Evolutionary conservation across 53 echinoderm and acorn worm genomes (phyloP).

Genomic region (Antedon mediterranea): DNA sequence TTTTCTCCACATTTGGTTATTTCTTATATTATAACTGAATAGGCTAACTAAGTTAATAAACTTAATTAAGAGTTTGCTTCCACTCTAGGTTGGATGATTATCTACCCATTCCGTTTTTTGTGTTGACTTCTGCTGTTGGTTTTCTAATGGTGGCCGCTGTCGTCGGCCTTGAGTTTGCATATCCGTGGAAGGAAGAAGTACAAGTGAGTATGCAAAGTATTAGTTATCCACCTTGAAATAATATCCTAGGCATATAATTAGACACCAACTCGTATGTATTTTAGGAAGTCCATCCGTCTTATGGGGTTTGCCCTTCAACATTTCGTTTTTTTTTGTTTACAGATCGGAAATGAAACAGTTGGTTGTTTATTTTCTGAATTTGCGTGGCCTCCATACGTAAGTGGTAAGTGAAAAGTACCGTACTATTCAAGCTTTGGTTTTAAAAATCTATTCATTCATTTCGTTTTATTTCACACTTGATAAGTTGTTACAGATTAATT

Average conservation of each 20-base stretch:
- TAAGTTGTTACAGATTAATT: too few relatives aligned
- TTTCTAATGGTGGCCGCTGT: slow-evolving; percentile 42
- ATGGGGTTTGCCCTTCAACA: too few relatives aligned
- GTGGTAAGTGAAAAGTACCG: slow-evolving; percentile 51
- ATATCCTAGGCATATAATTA: too few relatives aligned
- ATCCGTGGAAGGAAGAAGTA: slow-evolving; percentile 57
- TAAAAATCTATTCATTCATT: too few relatives aligned
- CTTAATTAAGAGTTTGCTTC: not conserved
- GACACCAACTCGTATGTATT: too few relatives aligned
- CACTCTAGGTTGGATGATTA: slow-evolving; percentile 37
- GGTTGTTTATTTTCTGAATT: slow-evolving; percentile 35
- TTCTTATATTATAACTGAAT: too few relatives aligned
- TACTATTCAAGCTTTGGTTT: too few relatives aligned
- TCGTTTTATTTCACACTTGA: too few relatives aligned
- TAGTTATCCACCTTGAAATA: not conserved
- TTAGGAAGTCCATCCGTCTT: too few relatives aligned
- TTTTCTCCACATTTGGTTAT: too few relatives aligned
- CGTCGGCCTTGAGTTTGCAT: slow-evolving; percentile 38
- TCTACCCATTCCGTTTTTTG: slow-evolving; percentile 32
- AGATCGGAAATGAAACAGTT: slow-evolving; percentile 28
- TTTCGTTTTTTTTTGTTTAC: slow-evolving; percentile 9
- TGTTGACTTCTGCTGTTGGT: slow-evolving; percentile 25
- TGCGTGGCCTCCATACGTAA: slow-evolving; percentile 80
- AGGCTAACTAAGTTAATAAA: too few relatives aligned
- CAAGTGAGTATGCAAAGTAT: not conserved